Percentiles rank a stretch among this genome's conserved stretches.
These are phyloP conservation scores for Halichondria panicea DNA, from an alignment of 37 sponge, comb jelly and placozoan genomes.

Conservation along the genomic window DNA sequence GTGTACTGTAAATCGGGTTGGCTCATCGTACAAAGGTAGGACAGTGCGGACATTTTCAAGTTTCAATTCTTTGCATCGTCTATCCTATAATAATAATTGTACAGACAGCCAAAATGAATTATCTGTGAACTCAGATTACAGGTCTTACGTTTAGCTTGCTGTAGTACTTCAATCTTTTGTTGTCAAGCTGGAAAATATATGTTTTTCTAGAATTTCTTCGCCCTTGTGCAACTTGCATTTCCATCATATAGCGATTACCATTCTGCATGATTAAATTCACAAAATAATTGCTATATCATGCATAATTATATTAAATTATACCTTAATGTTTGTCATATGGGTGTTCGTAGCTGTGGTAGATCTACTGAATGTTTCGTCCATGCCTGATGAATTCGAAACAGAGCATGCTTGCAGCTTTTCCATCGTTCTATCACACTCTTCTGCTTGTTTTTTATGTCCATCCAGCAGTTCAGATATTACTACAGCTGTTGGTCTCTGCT, in stretches of 20 bases:
- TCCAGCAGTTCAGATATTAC: neutral
- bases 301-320: neutral
- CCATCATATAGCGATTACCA: no score
- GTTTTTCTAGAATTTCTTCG: neutral
- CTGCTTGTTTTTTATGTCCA: neutral
- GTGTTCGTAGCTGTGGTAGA: neutral
- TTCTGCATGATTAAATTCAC: neutral
- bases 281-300: neutral
- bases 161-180: neutral
- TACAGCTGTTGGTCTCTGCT: neutral
- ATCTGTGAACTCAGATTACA: neutral
- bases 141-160: neutral
- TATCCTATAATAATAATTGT: neutral
- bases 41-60: neutral
- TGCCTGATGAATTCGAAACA: no score
- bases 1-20: neutral
- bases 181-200: neutral
- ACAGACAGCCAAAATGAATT: neutral
- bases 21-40: neutral
- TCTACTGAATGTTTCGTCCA: no score
- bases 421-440: neutral
- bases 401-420: no score
- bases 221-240: neutral
- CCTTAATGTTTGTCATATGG: neutral
- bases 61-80: neutral